phyloP scores from a whole-genome alignment of 37 sponge, comb jelly and placozoan genomes.

The Bolinopsis microptera region DNA sequence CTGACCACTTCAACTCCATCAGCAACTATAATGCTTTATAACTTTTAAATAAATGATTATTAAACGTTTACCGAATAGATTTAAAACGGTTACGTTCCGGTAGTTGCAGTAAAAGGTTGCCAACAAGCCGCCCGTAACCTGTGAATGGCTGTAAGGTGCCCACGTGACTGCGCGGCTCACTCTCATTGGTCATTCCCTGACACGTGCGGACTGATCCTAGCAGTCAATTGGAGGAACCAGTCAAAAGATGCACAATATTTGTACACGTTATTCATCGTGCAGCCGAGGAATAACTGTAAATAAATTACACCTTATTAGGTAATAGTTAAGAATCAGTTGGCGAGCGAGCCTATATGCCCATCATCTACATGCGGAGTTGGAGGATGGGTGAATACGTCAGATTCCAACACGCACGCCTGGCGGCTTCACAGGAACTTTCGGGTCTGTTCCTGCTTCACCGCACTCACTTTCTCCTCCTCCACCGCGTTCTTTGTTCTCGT shows the following conservation, averaged over 20 bases:
- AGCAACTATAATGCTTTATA: not conserved
- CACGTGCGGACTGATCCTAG: not conserved
- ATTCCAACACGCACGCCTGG: too few species aligned
- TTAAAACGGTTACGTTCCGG: not conserved
- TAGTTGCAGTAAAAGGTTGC: not conserved
- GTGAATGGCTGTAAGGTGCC: not conserved
- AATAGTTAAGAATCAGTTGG: not conserved
- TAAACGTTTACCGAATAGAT: not conserved
- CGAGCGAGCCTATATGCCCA: not conserved
- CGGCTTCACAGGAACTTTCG: too few species aligned
- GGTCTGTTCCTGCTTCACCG: too few species aligned
- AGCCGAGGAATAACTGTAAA: not conserved
- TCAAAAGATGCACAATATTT: slow-evolving; percentile 59
- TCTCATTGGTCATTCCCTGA: not conserved
- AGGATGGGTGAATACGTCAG: too few species aligned
- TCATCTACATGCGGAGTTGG: not conserved
- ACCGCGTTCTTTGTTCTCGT: not conserved
- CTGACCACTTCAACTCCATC: not conserved
- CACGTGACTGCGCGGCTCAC: not conserved
- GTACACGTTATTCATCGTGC: slow-evolving; percentile 52
- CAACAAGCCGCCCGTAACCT: not conserved
- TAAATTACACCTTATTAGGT: not conserved
- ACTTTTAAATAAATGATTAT: not conserved
- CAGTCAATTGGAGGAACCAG: slow-evolving; percentile 18
- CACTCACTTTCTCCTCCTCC: not conserved